phyloP scores from a whole-genome alignment of 2,888 invertebrate genomes.

The Polydrusus pterygomalis region DNA sequence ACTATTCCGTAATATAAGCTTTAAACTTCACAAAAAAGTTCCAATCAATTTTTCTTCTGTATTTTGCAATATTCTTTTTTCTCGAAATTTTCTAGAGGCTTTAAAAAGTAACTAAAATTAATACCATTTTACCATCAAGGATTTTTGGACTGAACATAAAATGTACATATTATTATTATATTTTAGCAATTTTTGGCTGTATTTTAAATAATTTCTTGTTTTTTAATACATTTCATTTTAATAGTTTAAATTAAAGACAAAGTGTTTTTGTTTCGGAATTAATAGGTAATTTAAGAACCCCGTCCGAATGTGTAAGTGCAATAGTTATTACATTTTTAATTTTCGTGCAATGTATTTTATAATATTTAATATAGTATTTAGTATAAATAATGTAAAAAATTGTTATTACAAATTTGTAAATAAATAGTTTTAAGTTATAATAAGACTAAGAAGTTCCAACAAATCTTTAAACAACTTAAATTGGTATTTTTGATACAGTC shows the following conservation, averaged over 20 bases:
- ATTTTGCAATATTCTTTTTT: too few species aligned
- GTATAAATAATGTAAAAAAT: slow-evolving; percentile 1
- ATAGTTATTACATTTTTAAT: slow-evolving; percentile 19
- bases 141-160: too few species aligned
- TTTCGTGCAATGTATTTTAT: slow-evolving; percentile 23
- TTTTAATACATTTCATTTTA: neutral
- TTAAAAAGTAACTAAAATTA: too few species aligned
- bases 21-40: too few species aligned
- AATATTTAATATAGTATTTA: neutral
- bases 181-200: neutral
- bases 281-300: neutral
- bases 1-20: too few species aligned
- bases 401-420: slow-evolving; percentile 20
- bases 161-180: too few species aligned
- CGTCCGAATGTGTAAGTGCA: slow-evolving; percentile 19
- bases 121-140: too few species aligned
- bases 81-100: too few species aligned
- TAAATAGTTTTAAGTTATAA: neutral
- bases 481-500: neutral
- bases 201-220: neutral
- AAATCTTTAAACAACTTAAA: neutral
- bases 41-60: too few species aligned
- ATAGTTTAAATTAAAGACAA: neutral
- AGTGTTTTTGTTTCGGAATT: neutral
- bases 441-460: neutral